phyloP scores from a whole-genome alignment of 1,140 invertebrate species.

The Zaprionus lachaisei region DNA sequence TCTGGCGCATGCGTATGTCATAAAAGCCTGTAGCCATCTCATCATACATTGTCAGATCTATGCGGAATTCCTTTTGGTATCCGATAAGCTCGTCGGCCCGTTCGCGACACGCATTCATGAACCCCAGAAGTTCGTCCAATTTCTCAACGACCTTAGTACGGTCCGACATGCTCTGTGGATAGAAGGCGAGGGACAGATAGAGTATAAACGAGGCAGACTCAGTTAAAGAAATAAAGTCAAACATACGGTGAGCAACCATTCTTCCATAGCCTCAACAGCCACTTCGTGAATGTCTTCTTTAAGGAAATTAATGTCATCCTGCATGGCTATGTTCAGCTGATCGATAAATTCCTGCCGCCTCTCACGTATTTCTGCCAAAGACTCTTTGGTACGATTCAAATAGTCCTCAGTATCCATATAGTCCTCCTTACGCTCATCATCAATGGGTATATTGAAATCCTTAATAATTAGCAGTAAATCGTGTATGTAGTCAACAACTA shows the following conservation, averaged over 20 bases:
- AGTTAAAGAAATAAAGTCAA: fast-evolving
- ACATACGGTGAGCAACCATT: constrained; percentile 68
- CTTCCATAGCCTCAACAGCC: constrained; percentile 81
- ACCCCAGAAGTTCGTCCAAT: constrained; percentile 87
- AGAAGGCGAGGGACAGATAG: background rate
- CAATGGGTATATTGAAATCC: constrained; percentile 88
- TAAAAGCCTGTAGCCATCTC: constrained; percentile 91
- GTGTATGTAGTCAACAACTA: constrained; percentile 88
- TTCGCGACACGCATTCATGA: constrained; percentile 87
- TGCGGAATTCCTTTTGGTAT: constrained; percentile 90
- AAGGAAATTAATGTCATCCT: constrained; percentile 85
- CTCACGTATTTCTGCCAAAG: constrained; percentile 83
- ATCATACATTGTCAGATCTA: constrained; percentile 92
- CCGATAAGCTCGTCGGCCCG: constrained; percentile 88
- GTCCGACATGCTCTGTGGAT: constrained; percentile 85
- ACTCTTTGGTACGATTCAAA: constrained; percentile 85
- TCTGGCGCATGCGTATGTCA: constrained; percentile 90
- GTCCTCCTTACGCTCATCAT: constrained; percentile 87
- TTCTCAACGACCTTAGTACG: constrained; percentile 87
- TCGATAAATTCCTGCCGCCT: constrained; percentile 85
- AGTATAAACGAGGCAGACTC: background rate
- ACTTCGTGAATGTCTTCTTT: constrained; percentile 86
- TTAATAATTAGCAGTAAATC: constrained; percentile 90
- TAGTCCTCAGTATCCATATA: constrained; percentile 86
- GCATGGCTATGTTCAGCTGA: constrained; percentile 86